Evolutionary conservation across 1,140 invertebrate species (phyloP).

Genomic region (Bombus ignitus): DNA sequence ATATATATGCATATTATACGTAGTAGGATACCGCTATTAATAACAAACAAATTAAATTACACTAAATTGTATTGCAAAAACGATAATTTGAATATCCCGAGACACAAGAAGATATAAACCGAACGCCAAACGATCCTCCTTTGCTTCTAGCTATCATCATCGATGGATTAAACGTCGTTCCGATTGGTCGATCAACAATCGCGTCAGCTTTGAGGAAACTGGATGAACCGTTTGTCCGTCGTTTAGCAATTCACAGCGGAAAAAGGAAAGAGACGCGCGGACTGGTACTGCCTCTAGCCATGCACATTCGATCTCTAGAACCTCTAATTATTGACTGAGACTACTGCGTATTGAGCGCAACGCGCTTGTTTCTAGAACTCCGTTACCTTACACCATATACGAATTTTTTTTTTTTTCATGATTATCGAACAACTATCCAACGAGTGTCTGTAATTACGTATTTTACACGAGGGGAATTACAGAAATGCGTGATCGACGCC

Average conservation of each 20-base stretch:
- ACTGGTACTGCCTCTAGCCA: background rate
- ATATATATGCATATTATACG: background rate
- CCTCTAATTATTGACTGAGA: slow-evolving; percentile 28
- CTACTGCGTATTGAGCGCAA: background rate
- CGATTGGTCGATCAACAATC: slow-evolving; percentile 1
- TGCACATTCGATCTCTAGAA: background rate
- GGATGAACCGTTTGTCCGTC: background rate
- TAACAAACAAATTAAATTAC: background rate
- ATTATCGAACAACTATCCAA: background rate
- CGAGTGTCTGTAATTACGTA: background rate
- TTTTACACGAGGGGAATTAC: background rate
- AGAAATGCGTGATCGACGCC: background rate
- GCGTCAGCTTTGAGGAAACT: background rate
- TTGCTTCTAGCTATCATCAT: background rate
- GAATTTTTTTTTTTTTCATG: background rate
- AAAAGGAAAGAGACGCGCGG: background rate
- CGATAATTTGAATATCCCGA: background rate
- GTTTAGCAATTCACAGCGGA: background rate
- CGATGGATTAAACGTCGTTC: background rate
- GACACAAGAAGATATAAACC: background rate
- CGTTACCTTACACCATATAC: background rate
- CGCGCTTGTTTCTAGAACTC: slow-evolving; percentile 18
- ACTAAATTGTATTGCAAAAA: background rate
- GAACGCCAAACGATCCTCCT: background rate
- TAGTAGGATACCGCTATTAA: background rate